These are phyloP conservation scores for Drosophila setifemur DNA, from an alignment of 1,140 invertebrate species.

Conservation along the genomic window DNA sequence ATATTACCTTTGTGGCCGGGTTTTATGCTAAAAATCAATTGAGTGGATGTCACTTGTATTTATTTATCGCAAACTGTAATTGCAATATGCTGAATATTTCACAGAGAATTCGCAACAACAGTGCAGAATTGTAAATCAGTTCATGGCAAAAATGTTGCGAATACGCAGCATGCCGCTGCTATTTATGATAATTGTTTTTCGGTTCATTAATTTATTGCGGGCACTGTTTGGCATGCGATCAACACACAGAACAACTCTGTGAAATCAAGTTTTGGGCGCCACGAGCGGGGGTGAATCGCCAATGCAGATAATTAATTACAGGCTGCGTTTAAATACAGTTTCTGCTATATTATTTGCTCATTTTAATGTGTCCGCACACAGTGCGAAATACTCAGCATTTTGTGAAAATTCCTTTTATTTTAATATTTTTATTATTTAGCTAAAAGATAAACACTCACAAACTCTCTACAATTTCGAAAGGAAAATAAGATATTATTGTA, in stretches of 20 bases:
- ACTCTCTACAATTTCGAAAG: too few species aligned
- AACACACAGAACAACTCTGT: conserved; percentile 14
- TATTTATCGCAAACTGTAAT: conserved; percentile 30
- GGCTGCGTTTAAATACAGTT: conserved; percentile 60
- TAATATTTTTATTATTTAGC: too few species aligned
- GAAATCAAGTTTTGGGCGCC: background rate
- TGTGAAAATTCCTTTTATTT: too few species aligned
- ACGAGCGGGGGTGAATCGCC: background rate
- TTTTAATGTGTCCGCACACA: conserved; percentile 15
- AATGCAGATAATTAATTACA: conserved; percentile 71
- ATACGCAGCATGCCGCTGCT: conserved; percentile 48
- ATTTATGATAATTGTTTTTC: conserved; percentile 70
- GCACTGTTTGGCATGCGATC: conserved; percentile 56
- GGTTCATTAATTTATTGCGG: conserved; percentile 74
- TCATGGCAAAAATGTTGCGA: conserved; percentile 57
- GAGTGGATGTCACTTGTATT: conserved; percentile 6
- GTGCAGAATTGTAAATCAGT: conserved; percentile 51
- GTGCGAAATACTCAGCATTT: background rate
- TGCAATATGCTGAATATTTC: conserved; percentile 36
- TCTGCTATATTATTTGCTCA: conserved; percentile 54
- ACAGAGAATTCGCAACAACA: conserved; percentile 12
- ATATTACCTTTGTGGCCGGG: conserved; percentile 6
- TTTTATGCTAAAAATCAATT: conserved; percentile 16
- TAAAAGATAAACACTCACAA: too few species aligned
- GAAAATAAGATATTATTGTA: too few species aligned